Evolutionary conservation across 2,888 invertebrate genomes (phyloP), one percentile per base, ranked within the genome.

Genomic region (Cyrtodaria siliqua): DNA sequence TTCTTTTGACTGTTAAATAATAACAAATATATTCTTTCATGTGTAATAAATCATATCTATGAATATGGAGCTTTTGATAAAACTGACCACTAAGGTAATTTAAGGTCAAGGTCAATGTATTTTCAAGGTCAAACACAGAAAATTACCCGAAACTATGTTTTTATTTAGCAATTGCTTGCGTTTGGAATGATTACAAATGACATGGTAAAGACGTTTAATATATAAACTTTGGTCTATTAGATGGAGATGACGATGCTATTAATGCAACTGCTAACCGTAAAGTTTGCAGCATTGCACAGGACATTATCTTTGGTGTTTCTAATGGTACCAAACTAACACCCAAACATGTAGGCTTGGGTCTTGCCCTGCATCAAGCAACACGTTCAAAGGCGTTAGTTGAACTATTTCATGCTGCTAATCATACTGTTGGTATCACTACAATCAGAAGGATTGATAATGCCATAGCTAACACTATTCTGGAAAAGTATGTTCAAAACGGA

Each of bases 331-430:
- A 68, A 52, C 47, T 60, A 42, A 67, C 66, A 47, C 57, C 66
- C 24, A 68, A 60, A 40, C 68, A 68, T 60, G 40, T 68, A n/a
- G 68, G 68, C 18, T 27, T 68, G 0, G 68, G 60, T 2, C 52
- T 68, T 29, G 50, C 68, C 8, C 59, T 68, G 2, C 68, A 68
- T n/a, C 68, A 68, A 20, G 68, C 68, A 18, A 68, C 68, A 24
- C 47, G 59, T 9, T 68, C 68, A 33, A 44, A 68, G 23, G 27
- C n/a, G 38, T 44, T 68, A 29, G 68, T 68, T 8, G 40, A 59
- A 2, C 59, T 68, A 6, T 59, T 68, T 68, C 59, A 68, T 47
- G 55, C 59, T 52, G 68, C 68, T 2, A 50, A 50, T 14, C 59
- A 68, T 23, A 49, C 24, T 20, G 18, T 68, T 49, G 38, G 52